Percentiles rank a stretch among this genome's conserved stretches.
phyloP scores from a whole-genome alignment of 2,113 vertebrate species.

The Phyllopteryx taeniolatus region DNA sequence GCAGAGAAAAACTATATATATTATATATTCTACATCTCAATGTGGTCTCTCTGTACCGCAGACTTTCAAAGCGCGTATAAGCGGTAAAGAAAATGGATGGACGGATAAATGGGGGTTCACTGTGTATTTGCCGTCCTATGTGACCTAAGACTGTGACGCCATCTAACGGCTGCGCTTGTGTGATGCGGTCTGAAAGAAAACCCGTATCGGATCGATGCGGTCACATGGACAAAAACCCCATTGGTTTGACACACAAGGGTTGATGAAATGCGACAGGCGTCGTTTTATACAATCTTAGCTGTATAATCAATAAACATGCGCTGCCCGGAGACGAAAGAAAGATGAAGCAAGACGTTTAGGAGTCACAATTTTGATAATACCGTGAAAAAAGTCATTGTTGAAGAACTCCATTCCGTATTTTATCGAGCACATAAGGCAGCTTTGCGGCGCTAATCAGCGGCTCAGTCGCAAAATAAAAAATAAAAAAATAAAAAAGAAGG shows the following conservation, averaged over 20 bases:
- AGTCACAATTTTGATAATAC: background rate
- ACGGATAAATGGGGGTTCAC: no score
- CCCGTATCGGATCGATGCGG: conserved; percentile 73
- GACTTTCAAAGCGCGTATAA: no score
- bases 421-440: conserved; percentile 54
- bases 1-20: no score
- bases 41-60: no score
- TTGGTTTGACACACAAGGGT: background rate
- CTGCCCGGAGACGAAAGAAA: background rate
- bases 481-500: background rate
- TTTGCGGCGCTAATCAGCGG: conserved; percentile 60
- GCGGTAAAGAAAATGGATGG: no score
- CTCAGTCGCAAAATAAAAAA: conserved; percentile 30
- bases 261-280: background rate
- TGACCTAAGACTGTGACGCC: background rate
- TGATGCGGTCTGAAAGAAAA: conserved; percentile 75
- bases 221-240: conserved; percentile 65
- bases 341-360: background rate
- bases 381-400: background rate
- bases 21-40: no score
- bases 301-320: background rate
- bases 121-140: no score
- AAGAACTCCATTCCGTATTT: conserved; percentile 69
- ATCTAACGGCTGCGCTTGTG: conserved; percentile 2
- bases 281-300: background rate